Evolutionary conservation across 2,888 invertebrate genomes (phyloP).

Genomic region (Epinotia nisella): DNA sequence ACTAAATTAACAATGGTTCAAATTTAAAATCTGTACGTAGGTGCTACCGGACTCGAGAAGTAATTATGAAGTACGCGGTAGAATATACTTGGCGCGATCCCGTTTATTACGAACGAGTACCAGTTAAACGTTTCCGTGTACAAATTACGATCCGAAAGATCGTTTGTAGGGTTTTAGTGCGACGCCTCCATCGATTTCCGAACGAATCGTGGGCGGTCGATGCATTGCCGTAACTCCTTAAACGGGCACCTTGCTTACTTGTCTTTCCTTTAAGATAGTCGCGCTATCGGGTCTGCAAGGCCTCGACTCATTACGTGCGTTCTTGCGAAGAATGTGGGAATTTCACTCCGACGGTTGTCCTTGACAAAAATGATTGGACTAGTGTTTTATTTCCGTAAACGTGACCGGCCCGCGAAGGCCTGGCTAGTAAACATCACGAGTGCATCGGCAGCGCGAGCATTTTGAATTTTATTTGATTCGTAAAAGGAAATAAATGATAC

Average conservation of each 20-base stretch:
- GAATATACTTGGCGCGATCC: conserved; percentile 52
- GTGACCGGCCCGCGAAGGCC: conserved; percentile 63
- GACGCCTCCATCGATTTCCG: conserved; percentile 73
- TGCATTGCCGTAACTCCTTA: conserved; percentile 75
- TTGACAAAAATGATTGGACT: conserved; percentile 67
- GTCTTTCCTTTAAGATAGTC: conserved; percentile 75
- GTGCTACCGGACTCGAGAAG: conserved; percentile 3
- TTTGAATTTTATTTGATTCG: conserved; percentile 60
- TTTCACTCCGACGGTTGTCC: conserved; percentile 58
- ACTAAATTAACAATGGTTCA: not conserved
- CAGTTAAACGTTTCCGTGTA: conserved; percentile 77
- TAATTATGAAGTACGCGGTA: conserved; percentile 12
- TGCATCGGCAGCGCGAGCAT: conserved; percentile 58
- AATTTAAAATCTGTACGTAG: not conserved
- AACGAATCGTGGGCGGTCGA: conserved; percentile 77
- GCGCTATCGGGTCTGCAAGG: conserved; percentile 71
- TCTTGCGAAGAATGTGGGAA: conserved; percentile 63
- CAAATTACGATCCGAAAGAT: conserved; percentile 73
- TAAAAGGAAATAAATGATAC: conserved; percentile 72
- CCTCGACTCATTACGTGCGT: conserved; percentile 65
- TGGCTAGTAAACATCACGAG: conserved; percentile 60
- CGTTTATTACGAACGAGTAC: conserved; percentile 61
- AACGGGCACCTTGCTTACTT: conserved; percentile 78
- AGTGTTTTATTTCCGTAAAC: conserved; percentile 70
- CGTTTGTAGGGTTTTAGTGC: conserved; percentile 73